These are phyloP conservation scores for Trichonephila clavipes DNA, from an alignment of 1,140 invertebrate genomes.

Conservation along the genomic window DNA sequence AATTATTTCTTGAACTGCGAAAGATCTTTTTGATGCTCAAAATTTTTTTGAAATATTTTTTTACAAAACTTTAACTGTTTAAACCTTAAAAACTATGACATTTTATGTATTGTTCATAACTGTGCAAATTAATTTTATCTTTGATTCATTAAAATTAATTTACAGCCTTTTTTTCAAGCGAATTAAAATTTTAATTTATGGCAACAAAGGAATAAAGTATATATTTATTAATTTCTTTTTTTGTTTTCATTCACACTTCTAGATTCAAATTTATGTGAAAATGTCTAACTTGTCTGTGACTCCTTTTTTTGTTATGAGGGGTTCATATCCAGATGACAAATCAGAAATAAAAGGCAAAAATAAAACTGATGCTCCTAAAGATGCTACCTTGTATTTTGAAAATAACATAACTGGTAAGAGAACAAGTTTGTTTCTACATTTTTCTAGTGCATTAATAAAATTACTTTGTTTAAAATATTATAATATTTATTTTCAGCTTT, in stretches of 20 bases:
- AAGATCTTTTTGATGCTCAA: too few relatives aligned
- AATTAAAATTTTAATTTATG: background rate
- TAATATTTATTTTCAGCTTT: too few relatives aligned
- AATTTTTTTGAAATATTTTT: too few relatives aligned
- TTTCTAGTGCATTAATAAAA: too few relatives aligned
- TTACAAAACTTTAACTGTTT: too few relatives aligned
- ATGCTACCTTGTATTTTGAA: conserved; percentile 61
- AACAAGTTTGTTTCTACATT: too few relatives aligned
- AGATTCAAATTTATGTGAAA: conserved; percentile 64
- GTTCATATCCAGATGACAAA: conserved; percentile 58
- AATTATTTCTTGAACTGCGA: too few relatives aligned
- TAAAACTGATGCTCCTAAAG: conserved; percentile 52
- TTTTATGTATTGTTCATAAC: too few relatives aligned
- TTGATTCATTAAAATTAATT: too few relatives aligned
- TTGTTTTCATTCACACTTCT: background rate
- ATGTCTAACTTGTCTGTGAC: conserved; percentile 47
- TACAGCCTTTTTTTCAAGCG: background rate
- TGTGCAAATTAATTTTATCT: too few relatives aligned
- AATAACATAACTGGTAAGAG: conserved; percentile 44
- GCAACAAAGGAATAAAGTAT: background rate
- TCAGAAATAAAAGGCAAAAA: conserved; percentile 50
- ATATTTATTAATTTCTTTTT: background rate
- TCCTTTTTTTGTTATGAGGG: conserved; percentile 64
- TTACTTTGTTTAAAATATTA: too few relatives aligned
- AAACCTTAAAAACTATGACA: too few relatives aligned